These are phyloP conservation scores for Dendronephthya gigantea DNA, from an alignment of 64 coral and sea anemone species.

Conservation along the genomic window DNA sequence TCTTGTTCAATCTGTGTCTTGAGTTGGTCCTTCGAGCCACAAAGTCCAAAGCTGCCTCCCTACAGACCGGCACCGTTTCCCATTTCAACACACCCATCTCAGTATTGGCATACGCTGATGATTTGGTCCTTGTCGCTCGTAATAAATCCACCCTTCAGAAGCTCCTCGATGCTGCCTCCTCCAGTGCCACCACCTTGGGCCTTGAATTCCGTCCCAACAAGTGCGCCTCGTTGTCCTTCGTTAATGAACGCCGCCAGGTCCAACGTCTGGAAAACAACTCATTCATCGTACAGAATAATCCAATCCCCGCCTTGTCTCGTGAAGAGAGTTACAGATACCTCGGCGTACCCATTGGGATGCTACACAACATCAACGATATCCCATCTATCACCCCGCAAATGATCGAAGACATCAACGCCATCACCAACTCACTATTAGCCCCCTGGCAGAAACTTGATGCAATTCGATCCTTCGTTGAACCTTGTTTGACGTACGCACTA, in stretches of 20 bases:
- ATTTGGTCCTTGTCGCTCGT: neutral
- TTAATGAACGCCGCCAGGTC: neutral
- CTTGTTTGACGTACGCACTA: neutral
- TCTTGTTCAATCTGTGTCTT: neutral
- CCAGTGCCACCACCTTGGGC: neutral
- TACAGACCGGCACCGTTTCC: neutral
- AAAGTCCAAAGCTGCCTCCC: neutral
- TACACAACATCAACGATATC: neutral
- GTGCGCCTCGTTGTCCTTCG: neutral
- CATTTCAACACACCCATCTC: neutral
- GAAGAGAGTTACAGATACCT: neutral
- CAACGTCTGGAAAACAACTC: neutral
- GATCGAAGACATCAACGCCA: neutral
- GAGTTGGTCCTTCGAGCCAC: neutral
- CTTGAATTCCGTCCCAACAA: neutral
- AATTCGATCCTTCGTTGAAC: neutral
- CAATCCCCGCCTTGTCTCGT: neutral
- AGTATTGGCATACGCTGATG: neutral
- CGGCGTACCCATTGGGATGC: neutral
- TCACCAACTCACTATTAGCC: neutral
- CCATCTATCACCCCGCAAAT: neutral
- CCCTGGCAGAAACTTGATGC: slow-evolving; percentile 2
- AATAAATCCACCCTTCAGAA: neutral
- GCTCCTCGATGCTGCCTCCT: neutral
- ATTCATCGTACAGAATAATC: neutral